These are phyloP conservation scores for Choristoneura rosaceana DNA, from an alignment of 2,888 invertebrate species.

Conservation along the genomic window DNA sequence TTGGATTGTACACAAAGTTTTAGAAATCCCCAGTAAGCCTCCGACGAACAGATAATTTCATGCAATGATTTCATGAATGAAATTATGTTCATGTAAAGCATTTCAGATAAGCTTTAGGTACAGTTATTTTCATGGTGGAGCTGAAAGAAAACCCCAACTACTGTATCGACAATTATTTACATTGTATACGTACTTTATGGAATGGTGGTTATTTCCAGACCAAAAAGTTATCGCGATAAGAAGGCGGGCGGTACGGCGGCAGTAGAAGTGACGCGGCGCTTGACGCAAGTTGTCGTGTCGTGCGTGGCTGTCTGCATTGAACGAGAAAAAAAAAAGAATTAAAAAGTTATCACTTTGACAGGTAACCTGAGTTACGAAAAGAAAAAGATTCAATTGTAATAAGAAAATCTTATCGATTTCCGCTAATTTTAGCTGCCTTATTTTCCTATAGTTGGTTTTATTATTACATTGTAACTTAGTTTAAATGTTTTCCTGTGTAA, in stretches of 20 bases:
- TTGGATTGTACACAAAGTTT: not conserved
- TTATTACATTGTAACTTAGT: conserved; percentile 44
- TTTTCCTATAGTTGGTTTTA: conserved; percentile 45
- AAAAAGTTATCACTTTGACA: conserved; percentile 67
- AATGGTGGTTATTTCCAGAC: conserved; percentile 58
- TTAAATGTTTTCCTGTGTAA: conserved; percentile 56
- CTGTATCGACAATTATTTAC: conserved; percentile 49
- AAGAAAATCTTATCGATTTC: conserved; percentile 50
- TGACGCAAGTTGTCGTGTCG: conserved; percentile 57
- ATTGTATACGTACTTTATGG: conserved; percentile 42
- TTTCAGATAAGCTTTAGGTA: not conserved
- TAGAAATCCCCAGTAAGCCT: not conserved
- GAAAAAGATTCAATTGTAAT: conserved; percentile 26
- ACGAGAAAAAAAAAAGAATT: conserved; percentile 45
- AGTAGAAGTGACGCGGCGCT: conserved; percentile 59
- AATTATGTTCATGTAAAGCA: conserved; percentile 1
- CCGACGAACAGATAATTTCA: not conserved
- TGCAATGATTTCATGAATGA: conserved; percentile 7
- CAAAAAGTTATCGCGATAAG: conserved; percentile 52
- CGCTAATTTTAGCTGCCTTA: conserved; percentile 46
- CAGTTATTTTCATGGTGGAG: conserved; percentile 13
- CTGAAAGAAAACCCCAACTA: conserved; percentile 1
- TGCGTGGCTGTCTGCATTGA: conserved; percentile 47
- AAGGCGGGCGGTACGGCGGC: conserved; percentile 36
- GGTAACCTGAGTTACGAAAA: conserved; percentile 60